These are phyloP conservation scores for Thryonomys swinderianus DNA, from an alignment of 2,113 vertebrate genomes.

Conservation along the genomic window DNA sequence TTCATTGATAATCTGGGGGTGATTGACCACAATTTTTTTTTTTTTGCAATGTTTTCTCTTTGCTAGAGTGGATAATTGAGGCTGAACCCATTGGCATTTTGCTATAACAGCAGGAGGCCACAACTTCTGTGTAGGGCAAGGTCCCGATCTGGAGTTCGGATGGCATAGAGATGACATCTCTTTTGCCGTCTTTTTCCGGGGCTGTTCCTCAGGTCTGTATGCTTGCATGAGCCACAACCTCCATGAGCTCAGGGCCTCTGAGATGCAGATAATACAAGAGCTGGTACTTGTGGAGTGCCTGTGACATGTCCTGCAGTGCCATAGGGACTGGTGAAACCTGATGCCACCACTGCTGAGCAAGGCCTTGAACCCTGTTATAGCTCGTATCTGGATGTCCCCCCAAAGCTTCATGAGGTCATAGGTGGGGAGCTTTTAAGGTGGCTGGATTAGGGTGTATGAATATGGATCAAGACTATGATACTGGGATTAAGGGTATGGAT, in stretches of 20 bases:
- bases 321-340: fast-evolving
- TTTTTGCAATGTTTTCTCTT: slow-evolving; percentile 16
- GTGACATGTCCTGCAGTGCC: fast-evolving
- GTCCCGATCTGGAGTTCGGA: neutral
- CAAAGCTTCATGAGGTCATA: neutral
- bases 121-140: neutral
- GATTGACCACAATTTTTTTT: slow-evolving; percentile 27
- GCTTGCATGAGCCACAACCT: neutral
- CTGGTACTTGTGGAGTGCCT: neutral
- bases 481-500: neutral
- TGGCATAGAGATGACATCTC: neutral
- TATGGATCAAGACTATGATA: neutral
- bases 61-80: slow-evolving; percentile 40
- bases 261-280: neutral
- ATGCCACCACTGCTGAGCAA: neutral
- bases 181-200: neutral
- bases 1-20: neutral
- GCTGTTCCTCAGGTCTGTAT: neutral
- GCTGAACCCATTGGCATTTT: slow-evolving; percentile 28
- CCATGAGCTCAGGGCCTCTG: neutral
- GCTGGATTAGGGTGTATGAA: neutral
- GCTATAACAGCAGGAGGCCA: slow-evolving; percentile 13
- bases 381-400: neutral
- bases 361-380: neutral
- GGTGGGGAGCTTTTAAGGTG: neutral